These are phyloP conservation scores for Oreochromis grahami DNA, from an alignment of 2,797 vertebrate species.

Conservation along the genomic window DNA sequence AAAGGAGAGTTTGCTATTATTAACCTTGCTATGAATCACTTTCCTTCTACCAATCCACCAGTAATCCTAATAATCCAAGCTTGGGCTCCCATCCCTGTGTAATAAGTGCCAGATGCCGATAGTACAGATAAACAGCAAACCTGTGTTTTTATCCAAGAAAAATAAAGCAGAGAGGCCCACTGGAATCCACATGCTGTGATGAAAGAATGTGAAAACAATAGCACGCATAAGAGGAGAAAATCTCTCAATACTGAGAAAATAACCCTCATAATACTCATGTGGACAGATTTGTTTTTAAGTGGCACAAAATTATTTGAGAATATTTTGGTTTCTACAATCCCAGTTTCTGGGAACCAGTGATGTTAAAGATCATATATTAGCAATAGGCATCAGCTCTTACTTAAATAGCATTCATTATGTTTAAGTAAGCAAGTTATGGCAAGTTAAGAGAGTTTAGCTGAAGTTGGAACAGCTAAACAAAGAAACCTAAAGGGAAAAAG, in stretches of 20 bases:
- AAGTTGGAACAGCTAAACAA: background rate
- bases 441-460: background rate
- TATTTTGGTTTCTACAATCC: background rate
- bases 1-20: constrained; percentile 67
- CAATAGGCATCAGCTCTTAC: background rate
- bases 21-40: constrained; percentile 61
- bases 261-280: background rate
- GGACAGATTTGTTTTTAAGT: constrained; percentile 7
- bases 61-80: constrained; percentile 76
- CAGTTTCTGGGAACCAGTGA: background rate
- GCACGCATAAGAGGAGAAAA: constrained; percentile 29
- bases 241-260: constrained; percentile 33
- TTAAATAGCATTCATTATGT: background rate
- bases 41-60: constrained; percentile 59
- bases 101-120: constrained; percentile 77
- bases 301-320: background rate
- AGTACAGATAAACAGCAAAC: constrained; percentile 70
- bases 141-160: constrained; percentile 71
- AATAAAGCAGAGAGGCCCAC: constrained; percentile 66
- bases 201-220: constrained; percentile 68
- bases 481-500: background rate
- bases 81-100: constrained; percentile 61
- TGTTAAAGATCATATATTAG: background rate
- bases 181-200: constrained; percentile 65
- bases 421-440: background rate